phyloP scores from a whole-genome alignment of 2,888 invertebrate species.

The Calliphora vomitoria region DNA sequence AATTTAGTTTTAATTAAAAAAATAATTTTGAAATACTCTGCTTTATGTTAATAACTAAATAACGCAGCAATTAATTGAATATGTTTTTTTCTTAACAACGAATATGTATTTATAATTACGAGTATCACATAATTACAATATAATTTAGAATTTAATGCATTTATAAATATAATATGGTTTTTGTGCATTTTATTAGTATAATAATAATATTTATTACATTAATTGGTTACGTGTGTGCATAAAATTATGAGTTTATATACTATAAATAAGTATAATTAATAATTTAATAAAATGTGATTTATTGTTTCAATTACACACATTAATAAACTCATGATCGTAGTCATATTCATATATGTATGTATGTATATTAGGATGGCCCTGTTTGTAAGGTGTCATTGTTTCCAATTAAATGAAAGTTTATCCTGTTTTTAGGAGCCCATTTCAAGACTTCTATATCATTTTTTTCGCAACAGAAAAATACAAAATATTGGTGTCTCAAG shows the following conservation, averaged over 20 bases:
- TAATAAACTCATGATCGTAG: slow-evolving; percentile 28
- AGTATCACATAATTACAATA: neutral
- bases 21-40: no score
- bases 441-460: no score
- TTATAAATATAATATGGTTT: neutral
- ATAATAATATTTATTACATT: slow-evolving; percentile 8
- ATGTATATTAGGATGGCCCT: no score
- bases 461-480: no score
- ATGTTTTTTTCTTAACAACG: neutral
- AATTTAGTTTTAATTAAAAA: no score
- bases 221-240: slow-evolving; percentile 8
- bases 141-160: neutral
- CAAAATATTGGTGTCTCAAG: no score
- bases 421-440: no score
- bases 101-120: neutral
- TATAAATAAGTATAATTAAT: slow-evolving; percentile 12
- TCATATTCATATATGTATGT: neutral
- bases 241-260: neutral
- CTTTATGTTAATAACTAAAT: no score
- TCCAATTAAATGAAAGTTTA: no score
- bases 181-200: neutral
- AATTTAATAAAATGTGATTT: slow-evolving; percentile 20
- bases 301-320: slow-evolving; percentile 14
- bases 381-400: no score
- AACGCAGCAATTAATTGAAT: neutral